Evolutionary conservation across 2,888 invertebrate species (phyloP).

Genomic region (Seira ritae): DNA sequence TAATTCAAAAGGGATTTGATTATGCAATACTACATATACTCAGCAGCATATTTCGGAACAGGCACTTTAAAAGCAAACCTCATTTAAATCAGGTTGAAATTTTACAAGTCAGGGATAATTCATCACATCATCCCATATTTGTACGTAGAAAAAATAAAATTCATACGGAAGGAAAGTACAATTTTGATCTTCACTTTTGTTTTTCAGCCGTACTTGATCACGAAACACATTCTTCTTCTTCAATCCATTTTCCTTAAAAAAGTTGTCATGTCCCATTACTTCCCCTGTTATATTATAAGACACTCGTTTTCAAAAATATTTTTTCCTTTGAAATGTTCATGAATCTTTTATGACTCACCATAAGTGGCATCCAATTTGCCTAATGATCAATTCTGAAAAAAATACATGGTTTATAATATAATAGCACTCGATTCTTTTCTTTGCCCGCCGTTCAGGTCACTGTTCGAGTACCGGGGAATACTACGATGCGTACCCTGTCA

Average conservation of each 20-base stretch:
- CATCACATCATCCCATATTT: too few relatives aligned
- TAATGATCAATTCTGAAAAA: slow-evolving; percentile 9
- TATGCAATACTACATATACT: too few relatives aligned
- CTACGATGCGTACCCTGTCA: slow-evolving; percentile 73
- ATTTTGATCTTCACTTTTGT: slow-evolving; percentile 12
- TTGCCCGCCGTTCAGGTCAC: slow-evolving; percentile 66
- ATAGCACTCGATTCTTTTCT: too few relatives aligned
- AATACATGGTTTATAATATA: not conserved
- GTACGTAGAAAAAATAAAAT: too few relatives aligned
- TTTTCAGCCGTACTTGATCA: slow-evolving; percentile 11
- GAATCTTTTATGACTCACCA: not conserved
- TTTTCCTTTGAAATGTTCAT: not conserved
- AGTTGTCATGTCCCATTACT: slow-evolving; percentile 3
- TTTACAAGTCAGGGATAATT: too few relatives aligned
- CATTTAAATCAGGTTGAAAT: too few relatives aligned
- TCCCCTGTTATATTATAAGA: too few relatives aligned
- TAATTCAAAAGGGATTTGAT: not conserved
- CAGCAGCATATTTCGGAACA: too few relatives aligned
- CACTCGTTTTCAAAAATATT: not conserved
- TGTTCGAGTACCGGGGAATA: slow-evolving; percentile 72
- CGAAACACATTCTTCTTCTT: not conserved
- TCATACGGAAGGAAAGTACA: too few relatives aligned
- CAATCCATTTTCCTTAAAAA: not conserved
- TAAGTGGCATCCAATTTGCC: slow-evolving; percentile 18
- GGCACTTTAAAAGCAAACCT: too few relatives aligned